Base-by-base conservation (phyloP, 23 tunicate genomes). In the Halocynthia roretzi region DNA sequence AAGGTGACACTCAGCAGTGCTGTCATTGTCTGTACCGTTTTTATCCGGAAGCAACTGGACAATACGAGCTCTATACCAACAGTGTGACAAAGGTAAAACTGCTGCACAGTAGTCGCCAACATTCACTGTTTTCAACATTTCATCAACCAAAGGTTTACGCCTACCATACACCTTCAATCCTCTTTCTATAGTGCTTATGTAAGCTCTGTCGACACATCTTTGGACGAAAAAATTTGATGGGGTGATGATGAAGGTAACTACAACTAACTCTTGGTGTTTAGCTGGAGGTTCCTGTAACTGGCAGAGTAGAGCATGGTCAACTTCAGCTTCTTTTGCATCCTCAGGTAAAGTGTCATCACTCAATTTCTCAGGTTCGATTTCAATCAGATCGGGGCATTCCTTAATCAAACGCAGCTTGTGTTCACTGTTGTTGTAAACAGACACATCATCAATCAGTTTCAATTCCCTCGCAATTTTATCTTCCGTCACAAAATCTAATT, bases 101-200 rank as follows among this genome's bases (percentile, higher is more conserved):
- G 83, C 93, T 52, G 72, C 86, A 62, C 93, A 87, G 10, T 77
- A 51, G 10, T 87, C 93, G 8, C 86, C 93, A 48, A 71, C 74
- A 14, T 70, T 12, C n/a, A 82, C 63, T 17, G 75, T 66, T 7
- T 77, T 71, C 8, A 82, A 14, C 52, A 76, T 20, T 15, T 82
- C 83, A 62, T 77, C 80, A 6, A 49, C 73, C 40, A 53, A 12
- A 54, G 82, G 65, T 22, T 56, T 75, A 20, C 67, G 62, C 2
- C 21, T 71, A 8, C 50, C 50, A 10, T 50, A 20, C 19, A 83
- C 88, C 52, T 81, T 86, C 7, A 86, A 70, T 10, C 48, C 44
- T 19, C 71, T 76, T 72, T 87, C 83, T 11, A 87, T 77, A 6
- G 40, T 10, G 10, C 44, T 6, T 21, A 82, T 48, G 22, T 82